These are phyloP conservation scores for Hecatera dysodea DNA, from an alignment of 2,888 invertebrate genomes.

Conservation along the genomic window DNA sequence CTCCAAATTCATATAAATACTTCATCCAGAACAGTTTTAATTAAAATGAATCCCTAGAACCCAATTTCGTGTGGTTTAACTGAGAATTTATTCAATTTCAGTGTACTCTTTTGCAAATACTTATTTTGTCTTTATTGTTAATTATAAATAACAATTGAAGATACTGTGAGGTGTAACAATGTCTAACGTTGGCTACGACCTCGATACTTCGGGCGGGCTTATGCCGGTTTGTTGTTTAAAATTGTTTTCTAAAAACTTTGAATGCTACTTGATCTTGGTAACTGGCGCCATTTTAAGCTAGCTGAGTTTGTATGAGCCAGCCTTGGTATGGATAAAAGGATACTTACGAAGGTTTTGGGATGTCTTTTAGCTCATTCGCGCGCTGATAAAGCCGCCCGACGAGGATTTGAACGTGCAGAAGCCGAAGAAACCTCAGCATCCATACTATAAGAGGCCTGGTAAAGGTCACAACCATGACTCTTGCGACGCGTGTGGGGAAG, in stretches of 20 bases:
- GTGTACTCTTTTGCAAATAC: slow-evolving; percentile 42
- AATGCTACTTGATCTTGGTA: slow-evolving; percentile 54
- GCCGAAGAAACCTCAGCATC: slow-evolving; percentile 93
- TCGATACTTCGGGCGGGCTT: slow-evolving; percentile 95
- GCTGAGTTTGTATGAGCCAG: slow-evolving; percentile 32
- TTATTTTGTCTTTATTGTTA: slow-evolving; percentile 43
- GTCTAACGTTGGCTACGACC: slow-evolving; percentile 93
- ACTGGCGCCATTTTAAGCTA: slow-evolving; percentile 77
- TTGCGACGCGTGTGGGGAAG: slow-evolving; percentile 98
- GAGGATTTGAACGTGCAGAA: slow-evolving; percentile 92
- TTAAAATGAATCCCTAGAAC: slow-evolving; percentile 46
- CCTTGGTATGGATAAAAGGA: slow-evolving; percentile 25
- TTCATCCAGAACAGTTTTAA: slow-evolving; percentile 11
- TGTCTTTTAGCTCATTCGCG: slow-evolving; percentile 95
- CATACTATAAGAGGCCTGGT: slow-evolving; percentile 96
- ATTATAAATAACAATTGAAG: slow-evolving; percentile 51
- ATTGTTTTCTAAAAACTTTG: slow-evolving; percentile 59
- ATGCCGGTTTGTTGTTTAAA: slow-evolving; percentile 95
- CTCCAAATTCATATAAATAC: slow-evolving; percentile 18
- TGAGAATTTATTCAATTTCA: slow-evolving; percentile 48
- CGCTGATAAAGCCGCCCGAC: slow-evolving; percentile 96
- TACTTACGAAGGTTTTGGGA: slow-evolving; percentile 45
- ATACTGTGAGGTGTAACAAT: slow-evolving; percentile 70
- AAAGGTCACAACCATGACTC: slow-evolving; percentile 97
- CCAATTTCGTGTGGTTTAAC: slow-evolving; percentile 35